phyloP scores from a whole-genome alignment of 2,797 vertebrate species.

The Halcyon leucocephala region DNA sequence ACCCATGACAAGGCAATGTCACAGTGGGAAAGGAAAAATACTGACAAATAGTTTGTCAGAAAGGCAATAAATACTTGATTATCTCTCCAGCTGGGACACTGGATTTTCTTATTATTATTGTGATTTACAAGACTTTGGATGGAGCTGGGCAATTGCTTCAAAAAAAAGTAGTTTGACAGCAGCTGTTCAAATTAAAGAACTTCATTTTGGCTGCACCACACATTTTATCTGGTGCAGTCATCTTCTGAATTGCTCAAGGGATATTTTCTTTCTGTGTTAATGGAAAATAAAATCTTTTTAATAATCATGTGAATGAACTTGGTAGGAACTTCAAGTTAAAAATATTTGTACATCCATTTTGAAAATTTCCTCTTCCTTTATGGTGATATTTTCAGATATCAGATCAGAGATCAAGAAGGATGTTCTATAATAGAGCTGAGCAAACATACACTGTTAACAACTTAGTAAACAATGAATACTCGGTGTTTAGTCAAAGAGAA shows the following conservation, averaged over 20 bases:
- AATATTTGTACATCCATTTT: neutral
- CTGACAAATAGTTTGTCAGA: slow-evolving; percentile 2
- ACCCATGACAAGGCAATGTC: neutral
- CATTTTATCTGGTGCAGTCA: neutral
- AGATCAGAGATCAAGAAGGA: neutral
- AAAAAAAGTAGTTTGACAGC: neutral
- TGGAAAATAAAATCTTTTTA: neutral
- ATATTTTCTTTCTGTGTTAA: neutral
- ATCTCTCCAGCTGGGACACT: neutral
- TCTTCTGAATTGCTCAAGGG: neutral
- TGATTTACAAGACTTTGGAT: neutral
- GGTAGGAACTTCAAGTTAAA: neutral
- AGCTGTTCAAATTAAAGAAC: neutral
- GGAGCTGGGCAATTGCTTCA: neutral
- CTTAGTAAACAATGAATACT: neutral
- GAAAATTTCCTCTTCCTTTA: neutral
- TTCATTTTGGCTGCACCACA: neutral
- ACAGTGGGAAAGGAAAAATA: neutral
- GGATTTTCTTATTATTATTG: neutral
- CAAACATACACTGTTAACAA: neutral
- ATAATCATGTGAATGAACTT: neutral
- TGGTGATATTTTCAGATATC: neutral
- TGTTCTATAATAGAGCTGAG: neutral
- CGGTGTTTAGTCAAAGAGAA: neutral
- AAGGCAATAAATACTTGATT: neutral